Percentiles rank a stretch among this genome's conserved stretches.
Evolutionary conservation across 2,888 invertebrate genomes (phyloP).

Genomic region (Exocentrus adspersus): DNA sequence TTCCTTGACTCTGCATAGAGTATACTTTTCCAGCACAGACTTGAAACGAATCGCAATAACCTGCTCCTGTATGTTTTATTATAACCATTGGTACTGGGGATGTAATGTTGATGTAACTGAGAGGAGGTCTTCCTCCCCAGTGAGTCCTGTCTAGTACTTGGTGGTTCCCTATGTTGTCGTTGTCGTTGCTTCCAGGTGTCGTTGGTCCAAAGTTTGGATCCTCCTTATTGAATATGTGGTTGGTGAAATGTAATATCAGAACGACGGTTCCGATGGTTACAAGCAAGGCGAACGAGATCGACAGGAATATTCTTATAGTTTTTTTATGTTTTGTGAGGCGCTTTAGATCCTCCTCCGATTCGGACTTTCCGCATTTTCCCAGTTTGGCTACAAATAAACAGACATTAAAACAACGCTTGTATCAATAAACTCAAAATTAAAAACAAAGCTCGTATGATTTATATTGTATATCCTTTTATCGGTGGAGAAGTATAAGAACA

Average conservation of each 20-base stretch:
- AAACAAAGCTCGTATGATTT: too few relatives aligned
- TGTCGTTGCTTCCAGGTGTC: slow-evolving; percentile 1
- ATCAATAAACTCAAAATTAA: too few relatives aligned
- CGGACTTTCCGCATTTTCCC: slow-evolving; percentile 13
- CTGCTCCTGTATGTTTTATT: slow-evolving; percentile 66
- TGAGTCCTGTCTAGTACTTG: slow-evolving; percentile 47
- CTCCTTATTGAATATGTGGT: neutral
- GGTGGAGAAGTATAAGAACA: neutral
- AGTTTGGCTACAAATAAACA: slow-evolving; percentile 21
- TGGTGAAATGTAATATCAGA: neutral
- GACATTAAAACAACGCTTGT: neutral
- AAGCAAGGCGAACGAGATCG: neutral
- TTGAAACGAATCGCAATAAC: slow-evolving; percentile 60
- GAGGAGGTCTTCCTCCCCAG: slow-evolving; percentile 72
- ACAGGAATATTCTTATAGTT: slow-evolving; percentile 4
- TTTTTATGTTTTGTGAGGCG: neutral
- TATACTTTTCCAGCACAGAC: slow-evolving; percentile 65
- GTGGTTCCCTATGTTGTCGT: neutral
- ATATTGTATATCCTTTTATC: too few relatives aligned
- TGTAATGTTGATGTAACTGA: neutral
- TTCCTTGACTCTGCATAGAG: slow-evolving; percentile 62
- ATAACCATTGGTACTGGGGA: slow-evolving; percentile 54
- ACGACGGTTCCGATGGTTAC: neutral
- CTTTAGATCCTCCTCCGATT: slow-evolving; percentile 4
- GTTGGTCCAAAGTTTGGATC: neutral